These are phyloP conservation scores for Globodera ellingtonae DNA, from an alignment of 1,140 invertebrate species.

Conservation along the genomic window DNA sequence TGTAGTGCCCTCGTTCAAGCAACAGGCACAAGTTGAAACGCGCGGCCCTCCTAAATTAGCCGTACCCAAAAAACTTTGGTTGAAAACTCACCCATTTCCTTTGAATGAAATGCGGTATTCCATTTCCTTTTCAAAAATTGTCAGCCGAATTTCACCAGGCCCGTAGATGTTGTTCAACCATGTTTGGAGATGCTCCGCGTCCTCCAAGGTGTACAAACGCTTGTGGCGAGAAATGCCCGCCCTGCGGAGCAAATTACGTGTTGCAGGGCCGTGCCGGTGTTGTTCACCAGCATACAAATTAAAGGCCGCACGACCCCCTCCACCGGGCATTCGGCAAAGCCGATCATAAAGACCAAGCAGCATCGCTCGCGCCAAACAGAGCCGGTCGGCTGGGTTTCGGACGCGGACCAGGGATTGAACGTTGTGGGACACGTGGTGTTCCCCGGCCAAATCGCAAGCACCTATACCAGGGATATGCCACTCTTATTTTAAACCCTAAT, in stretches of 20 bases:
- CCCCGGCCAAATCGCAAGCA: background rate
- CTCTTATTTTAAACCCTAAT: no score
- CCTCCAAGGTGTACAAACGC: background rate
- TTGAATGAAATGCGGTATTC: background rate
- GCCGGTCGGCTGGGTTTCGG: background rate
- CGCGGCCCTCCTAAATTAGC: no score
- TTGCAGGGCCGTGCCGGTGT: no score
- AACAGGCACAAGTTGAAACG: no score
- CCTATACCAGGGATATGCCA: no score
- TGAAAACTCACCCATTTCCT: background rate
- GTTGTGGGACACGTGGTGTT: background rate
- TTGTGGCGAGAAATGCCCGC: no score
- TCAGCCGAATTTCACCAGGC: background rate
- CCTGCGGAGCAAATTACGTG: no score
- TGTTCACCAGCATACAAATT: no score
- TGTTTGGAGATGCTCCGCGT: no score
- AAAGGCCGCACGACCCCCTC: no score
- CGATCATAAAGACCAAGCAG: background rate
- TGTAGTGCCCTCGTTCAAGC: no score
- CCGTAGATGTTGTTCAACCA: background rate
- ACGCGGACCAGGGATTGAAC: background rate
- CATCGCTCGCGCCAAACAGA: background rate
- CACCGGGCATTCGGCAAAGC: background rate
- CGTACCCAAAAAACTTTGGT: no score
- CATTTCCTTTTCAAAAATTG: background rate